Evolutionary conservation across 2,797 vertebrate species (phyloP).

Genomic region (Danio choprae): DNA sequence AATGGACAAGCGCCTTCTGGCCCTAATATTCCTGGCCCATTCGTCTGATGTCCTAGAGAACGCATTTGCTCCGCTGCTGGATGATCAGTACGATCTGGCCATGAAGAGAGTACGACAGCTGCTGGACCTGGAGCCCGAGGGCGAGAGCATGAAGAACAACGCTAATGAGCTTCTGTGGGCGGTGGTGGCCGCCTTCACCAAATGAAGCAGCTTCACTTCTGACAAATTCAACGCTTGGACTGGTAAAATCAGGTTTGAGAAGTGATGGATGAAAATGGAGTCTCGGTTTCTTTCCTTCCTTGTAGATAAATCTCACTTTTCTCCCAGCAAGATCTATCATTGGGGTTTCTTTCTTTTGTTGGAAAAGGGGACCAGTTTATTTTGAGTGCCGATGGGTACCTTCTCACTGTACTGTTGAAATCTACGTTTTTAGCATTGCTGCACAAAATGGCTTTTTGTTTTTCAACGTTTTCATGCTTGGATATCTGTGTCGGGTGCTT

Average conservation of each 20-base stretch:
- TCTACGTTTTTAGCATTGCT: constrained; percentile 19
- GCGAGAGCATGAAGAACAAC: constrained; percentile 90
- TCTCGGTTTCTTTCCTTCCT: constrained; percentile 48
- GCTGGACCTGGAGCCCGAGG: constrained; percentile 93
- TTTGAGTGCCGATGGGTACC: constrained; percentile 19
- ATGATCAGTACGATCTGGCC: constrained; percentile 95
- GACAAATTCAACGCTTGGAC: constrained; percentile 41
- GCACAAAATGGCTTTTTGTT: not conserved
- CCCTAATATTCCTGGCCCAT: constrained; percentile 94
- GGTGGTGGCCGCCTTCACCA: constrained; percentile 94
- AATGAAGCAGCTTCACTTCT: constrained; percentile 75
- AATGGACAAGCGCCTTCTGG: constrained; percentile 95
- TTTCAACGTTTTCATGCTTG: not conserved
- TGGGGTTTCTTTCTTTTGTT: constrained; percentile 53
- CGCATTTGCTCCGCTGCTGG: constrained; percentile 92
- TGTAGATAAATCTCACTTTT: constrained; percentile 54
- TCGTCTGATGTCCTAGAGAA: constrained; percentile 96
- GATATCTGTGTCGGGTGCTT: not conserved
- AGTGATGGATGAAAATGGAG: constrained; percentile 54
- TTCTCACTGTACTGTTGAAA: constrained; percentile 30
- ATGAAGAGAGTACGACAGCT: constrained; percentile 95
- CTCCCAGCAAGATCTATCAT: constrained; percentile 43
- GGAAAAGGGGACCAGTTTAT: constrained; percentile 51
- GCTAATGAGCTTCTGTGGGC: constrained; percentile 93
- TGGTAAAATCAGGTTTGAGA: constrained; percentile 37